Conservation (phyloP, 2,888 invertebrate genomes). For the Furcula furcula region DNA sequence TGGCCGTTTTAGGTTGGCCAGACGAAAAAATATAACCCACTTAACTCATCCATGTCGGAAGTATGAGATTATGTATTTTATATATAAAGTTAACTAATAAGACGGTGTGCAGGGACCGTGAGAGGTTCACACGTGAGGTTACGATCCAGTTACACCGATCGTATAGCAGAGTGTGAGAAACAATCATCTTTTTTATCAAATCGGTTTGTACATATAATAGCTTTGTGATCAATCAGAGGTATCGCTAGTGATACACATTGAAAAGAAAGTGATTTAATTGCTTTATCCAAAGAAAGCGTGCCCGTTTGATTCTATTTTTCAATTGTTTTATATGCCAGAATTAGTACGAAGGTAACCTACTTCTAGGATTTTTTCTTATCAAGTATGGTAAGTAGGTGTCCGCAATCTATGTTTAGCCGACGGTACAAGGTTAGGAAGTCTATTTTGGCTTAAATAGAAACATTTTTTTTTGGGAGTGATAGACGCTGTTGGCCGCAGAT, state of each 20-base stretch:
- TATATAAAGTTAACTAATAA: conserved; percentile 46
- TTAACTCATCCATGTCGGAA: background rate
- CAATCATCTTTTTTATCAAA: conserved; percentile 34
- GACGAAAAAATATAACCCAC: background rate
- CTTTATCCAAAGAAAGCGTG: background rate
- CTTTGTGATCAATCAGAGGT: background rate
- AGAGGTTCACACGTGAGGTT: conserved; percentile 58
- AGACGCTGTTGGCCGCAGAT: too few species aligned
- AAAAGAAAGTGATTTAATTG: conserved; percentile 1
- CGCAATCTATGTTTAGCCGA: too few species aligned
- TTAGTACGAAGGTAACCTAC: too few species aligned
- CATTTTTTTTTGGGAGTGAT: too few species aligned
- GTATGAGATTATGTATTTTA: conserved; percentile 15
- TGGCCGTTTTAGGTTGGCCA: too few species aligned
- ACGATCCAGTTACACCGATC: conserved; percentile 64
- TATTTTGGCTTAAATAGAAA: too few species aligned
- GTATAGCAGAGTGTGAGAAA: conserved; percentile 56
- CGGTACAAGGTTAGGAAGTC: too few species aligned
- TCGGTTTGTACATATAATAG: too few species aligned
- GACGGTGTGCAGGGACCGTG: conserved; percentile 53
- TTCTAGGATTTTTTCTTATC: too few species aligned
- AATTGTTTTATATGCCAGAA: too few species aligned
- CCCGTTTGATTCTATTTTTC: too few species aligned
- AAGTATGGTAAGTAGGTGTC: too few species aligned
- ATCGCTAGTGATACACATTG: background rate